Conservation (phyloP, 2,113 vertebrate species). For the Micronycteris hirsuta region DNA sequence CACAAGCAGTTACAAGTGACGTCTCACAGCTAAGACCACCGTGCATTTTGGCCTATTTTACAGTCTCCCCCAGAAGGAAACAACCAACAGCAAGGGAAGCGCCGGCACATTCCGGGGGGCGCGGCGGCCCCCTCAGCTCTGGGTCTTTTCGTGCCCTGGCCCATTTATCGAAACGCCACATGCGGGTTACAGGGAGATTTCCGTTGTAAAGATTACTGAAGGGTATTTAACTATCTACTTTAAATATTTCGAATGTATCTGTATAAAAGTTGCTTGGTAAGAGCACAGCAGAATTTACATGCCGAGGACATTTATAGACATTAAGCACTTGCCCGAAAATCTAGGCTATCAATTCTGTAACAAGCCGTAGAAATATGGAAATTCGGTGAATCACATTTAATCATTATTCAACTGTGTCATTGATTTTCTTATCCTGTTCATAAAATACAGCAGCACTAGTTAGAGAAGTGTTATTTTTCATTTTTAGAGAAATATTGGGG, state of each 20-base stretch:
- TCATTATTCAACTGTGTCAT: neutral
- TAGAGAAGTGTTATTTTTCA: neutral
- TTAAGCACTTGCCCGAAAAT: neutral
- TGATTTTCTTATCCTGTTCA: neutral
- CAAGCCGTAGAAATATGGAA: neutral
- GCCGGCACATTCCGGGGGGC: conserved; percentile 41
- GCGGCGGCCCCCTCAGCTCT: conserved; percentile 14
- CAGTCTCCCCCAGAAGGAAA: conserved; percentile 23
- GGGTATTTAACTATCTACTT: conserved; percentile 12
- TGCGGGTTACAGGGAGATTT: too few relatives aligned
- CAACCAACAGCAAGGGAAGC: neutral
- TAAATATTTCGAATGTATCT: conserved; percentile 52
- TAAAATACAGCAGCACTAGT: neutral
- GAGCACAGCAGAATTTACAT: neutral
- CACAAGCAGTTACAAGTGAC: neutral
- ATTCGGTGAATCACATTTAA: neutral
- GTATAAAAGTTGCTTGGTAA: neutral
- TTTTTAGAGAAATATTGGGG: neutral
- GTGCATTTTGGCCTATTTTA: neutral
- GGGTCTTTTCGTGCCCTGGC: conserved; percentile 5
- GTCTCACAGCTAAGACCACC: neutral
- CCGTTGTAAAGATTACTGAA: conserved; percentile 49
- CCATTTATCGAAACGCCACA: neutral
- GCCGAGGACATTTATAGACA: neutral
- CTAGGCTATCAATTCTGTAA: neutral